phyloP scores from a whole-genome alignment of 1,140 invertebrate genomes.

The Drosophila simulans region DNA sequence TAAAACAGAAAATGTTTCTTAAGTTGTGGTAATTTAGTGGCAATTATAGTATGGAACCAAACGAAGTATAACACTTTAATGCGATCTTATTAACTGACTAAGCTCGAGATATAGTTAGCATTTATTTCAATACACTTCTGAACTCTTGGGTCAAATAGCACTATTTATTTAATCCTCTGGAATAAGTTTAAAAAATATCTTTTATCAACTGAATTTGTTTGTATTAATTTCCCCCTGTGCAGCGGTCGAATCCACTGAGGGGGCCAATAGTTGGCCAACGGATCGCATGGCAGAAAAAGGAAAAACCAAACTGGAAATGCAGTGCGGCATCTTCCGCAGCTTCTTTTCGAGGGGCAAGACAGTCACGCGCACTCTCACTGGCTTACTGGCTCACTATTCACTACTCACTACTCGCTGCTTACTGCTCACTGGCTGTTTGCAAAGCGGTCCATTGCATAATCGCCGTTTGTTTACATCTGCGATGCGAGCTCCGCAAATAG shows the following conservation, averaged over 20 bases:
- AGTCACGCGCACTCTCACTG: slow-evolving; percentile 68
- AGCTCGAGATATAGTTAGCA: no score
- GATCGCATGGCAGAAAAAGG: slow-evolving; percentile 2
- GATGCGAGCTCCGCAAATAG: slow-evolving; percentile 57
- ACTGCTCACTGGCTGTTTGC: slow-evolving; percentile 37
- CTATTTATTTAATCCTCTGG: no score
- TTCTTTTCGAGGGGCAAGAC: slow-evolving; percentile 47
- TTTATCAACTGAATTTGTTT: no score
- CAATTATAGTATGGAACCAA: no score
- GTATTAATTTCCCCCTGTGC: slow-evolving; percentile 5
- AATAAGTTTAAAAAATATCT: no score
- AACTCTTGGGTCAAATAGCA: no score
- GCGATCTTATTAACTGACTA: no score
- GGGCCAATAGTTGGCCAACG: slow-evolving; percentile 40
- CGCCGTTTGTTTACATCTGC: slow-evolving; percentile 56
- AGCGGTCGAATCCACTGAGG: slow-evolving; percentile 4
- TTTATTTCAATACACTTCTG: no score
- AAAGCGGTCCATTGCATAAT: slow-evolving; percentile 57
- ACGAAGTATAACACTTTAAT: no score
- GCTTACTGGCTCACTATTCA: slow-evolving; percentile 37
- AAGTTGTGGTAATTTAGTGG: no score
- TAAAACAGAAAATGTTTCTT: background rate
- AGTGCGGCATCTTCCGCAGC: slow-evolving; percentile 50
- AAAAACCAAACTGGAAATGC: slow-evolving; percentile 47
- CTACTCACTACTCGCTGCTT: slow-evolving; percentile 14